Base-by-base conservation (phyloP, 2,888 invertebrate genomes). In the Dusona sp. region DNA sequence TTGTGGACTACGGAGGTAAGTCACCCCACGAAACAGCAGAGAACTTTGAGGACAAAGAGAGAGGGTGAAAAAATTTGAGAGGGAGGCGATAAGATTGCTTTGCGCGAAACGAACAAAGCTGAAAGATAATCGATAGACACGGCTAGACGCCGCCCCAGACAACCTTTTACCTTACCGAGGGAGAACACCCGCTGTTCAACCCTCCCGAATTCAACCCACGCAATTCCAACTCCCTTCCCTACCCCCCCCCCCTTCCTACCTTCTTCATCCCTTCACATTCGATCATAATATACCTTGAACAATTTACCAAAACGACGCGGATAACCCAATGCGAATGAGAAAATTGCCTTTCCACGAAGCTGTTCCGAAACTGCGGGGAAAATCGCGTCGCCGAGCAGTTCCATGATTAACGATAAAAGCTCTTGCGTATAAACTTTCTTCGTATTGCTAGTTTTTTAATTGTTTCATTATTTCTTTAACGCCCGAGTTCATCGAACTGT, bases 91-190 rank as follows among this genome's bases (percentile, higher is more conserved):
- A 91, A 93, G 92, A 92, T 92, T 90, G 89, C 29, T 57, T 81
- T 54, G 88, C 89, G 90, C 90, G 90, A 81, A 90, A 89, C 89
- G 89, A 91, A 92, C 91, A 91, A 93, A 92, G 94, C 93, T 88
- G 89, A 90, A 91, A 91, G 92, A 93, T 93, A 94, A 94, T 94
- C 94, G 94, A 94, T 94, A 94, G 93, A 94, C 92, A 90, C 81
- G 94, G 94, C 94, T 94, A 94, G 94, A 94, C 94, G 93, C 93
- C 93, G 93, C 93, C 93, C 93, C 93, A 93, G 93, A 93, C 93
- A 93, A 93, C 93, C 93, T 94, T 94, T 93, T 92, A 92, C 93
- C 92, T 93, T 90, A 91, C 92, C 91, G 92, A 68, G 70, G 91
- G 91, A 92, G 92, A 92, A 90, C 90, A 90, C 83, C 91, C 89